Conservation (phyloP, 2,113 vertebrate species). For the Cricetomys ansorgei region DNA sequence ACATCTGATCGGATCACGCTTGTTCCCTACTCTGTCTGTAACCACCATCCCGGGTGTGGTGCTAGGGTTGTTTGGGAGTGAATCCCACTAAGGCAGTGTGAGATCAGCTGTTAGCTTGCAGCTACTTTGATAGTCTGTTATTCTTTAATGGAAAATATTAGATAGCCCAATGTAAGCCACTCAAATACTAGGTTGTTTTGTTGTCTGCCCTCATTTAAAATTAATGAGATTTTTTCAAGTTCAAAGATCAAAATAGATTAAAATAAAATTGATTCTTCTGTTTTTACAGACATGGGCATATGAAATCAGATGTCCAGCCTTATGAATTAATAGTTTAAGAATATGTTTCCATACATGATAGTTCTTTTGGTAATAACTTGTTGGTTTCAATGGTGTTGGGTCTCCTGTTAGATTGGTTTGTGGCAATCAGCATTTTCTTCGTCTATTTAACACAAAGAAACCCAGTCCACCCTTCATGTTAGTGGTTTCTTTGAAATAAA, state of each 20-base stretch:
- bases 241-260: conserved; percentile 27
- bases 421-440: conserved; percentile 54
- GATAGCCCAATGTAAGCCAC: neutral
- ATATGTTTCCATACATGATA: conserved; percentile 24
- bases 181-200: conserved; percentile 19
- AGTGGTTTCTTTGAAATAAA: conserved; percentile 64
- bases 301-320: neutral
- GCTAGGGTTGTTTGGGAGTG: conserved; percentile 5
- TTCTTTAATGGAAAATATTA: conserved; percentile 13
- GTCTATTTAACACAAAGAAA: conserved; percentile 47
- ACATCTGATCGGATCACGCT: neutral
- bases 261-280: conserved; percentile 30
- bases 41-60: neutral
- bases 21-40: neutral
- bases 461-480: conserved; percentile 34
- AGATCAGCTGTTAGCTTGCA: neutral
- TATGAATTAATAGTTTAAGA: conserved; percentile 48
- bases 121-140: neutral
- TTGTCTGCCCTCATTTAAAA: conserved; percentile 60
- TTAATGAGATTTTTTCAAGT: conserved; percentile 64
- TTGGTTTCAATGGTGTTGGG: neutral
- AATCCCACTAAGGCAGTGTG: neutral
- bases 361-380: conserved; percentile 29
- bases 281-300: neutral
- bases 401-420: conserved; percentile 53